phyloP scores from a whole-genome alignment of 2,113 vertebrate genomes.

The Ovibos moschatus region DNA sequence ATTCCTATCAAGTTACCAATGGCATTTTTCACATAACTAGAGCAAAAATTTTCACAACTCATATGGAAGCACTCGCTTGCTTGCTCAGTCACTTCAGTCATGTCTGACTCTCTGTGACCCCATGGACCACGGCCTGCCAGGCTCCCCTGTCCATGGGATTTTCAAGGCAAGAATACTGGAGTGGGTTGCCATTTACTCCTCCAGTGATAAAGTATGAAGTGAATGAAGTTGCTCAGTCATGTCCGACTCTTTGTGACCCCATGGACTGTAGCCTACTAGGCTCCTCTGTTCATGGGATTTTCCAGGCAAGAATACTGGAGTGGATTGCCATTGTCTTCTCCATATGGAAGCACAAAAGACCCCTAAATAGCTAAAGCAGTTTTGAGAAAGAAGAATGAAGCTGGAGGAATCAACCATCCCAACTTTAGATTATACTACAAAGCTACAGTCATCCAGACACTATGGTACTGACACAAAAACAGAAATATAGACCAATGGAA shows the following conservation, averaged over 20 bases:
- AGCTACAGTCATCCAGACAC: background rate
- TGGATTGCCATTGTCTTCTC: background rate
- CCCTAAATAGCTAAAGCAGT: background rate
- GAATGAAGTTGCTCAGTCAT: background rate
- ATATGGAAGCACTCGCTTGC: background rate
- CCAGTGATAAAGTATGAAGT: background rate
- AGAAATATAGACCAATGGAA: background rate
- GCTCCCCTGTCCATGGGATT: background rate
- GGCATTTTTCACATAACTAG: background rate
- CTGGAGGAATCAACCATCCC: background rate
- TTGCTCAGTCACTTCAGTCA: background rate
- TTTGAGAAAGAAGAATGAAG: background rate
- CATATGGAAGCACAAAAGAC: background rate
- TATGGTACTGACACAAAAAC: background rate
- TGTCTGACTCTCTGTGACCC: background rate
- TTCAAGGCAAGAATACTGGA: background rate
- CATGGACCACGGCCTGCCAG: background rate
- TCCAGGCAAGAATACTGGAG: background rate
- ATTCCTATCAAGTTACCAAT: background rate
- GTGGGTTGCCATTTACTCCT: background rate
- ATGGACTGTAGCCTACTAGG: background rate
- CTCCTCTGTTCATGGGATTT: background rate
- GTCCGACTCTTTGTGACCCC: background rate
- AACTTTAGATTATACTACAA: background rate
- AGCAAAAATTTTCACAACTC: background rate